Percentiles rank a stretch among this genome's conserved stretches.
phyloP scores from a whole-genome alignment of 2,113 vertebrate species.

The Fukomys damarensis region DNA sequence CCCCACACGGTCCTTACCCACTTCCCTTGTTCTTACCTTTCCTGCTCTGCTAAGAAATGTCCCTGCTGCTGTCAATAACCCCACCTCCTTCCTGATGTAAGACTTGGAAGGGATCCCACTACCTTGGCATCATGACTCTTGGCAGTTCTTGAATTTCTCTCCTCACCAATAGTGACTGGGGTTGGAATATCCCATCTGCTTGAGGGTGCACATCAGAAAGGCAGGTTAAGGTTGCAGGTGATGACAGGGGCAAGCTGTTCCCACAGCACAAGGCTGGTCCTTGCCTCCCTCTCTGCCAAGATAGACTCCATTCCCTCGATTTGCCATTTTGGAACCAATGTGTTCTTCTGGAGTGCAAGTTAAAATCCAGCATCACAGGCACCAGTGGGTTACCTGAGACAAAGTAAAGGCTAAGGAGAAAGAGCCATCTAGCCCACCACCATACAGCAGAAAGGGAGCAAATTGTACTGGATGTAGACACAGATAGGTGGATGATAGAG shows the following conservation, averaged over 20 bases:
- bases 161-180: slow-evolving; percentile 69
- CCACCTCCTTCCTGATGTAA: not conserved
- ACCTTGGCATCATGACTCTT: not conserved
- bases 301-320: not conserved
- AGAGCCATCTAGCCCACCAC: not conserved
- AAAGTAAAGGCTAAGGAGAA: not conserved
- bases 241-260: slow-evolving; percentile 66
- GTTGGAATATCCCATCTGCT: slow-evolving; percentile 74
- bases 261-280: slow-evolving; percentile 30
- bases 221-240: slow-evolving; percentile 69
- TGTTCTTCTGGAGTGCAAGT: not conserved
- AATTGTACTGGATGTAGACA: not conserved
- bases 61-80: not conserved
- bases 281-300: slow-evolving; percentile 52
- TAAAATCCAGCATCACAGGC: not conserved
- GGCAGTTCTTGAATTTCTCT: slow-evolving; percentile 46
- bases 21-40: not conserved
- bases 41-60: not conserved
- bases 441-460: not conserved
- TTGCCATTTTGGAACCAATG: slow-evolving; percentile 28
- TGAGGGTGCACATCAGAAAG: slow-evolving; percentile 36
- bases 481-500: too few species aligned
- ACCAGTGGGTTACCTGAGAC: not conserved
- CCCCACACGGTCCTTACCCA: too few species aligned
- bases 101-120: not conserved